Evolutionary conservation across 1,140 invertebrate species (phyloP).

Genomic region (Drusus annulatus): DNA sequence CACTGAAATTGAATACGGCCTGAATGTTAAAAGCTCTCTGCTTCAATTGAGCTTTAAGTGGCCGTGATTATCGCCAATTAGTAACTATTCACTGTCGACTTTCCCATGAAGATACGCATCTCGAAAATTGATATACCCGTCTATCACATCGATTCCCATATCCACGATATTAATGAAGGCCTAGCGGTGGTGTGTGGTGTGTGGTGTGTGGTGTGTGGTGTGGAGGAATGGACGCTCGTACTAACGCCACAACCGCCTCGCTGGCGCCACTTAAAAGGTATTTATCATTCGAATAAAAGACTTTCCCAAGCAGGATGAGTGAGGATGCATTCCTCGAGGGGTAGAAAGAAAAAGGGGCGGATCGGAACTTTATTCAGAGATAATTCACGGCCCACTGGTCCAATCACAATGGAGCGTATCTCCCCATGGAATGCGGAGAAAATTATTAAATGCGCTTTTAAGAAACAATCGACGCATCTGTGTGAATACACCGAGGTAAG

Average conservation of each 20-base stretch:
- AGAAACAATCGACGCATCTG: slow-evolving; percentile 27
- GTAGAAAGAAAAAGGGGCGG: slow-evolving; percentile 51
- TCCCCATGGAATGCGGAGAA: slow-evolving; percentile 51
- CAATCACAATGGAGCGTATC: slow-evolving; percentile 21
- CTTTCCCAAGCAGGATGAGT: slow-evolving; percentile 46
- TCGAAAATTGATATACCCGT: slow-evolving; percentile 5
- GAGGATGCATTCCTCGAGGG: slow-evolving; percentile 39
- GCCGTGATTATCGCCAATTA: slow-evolving; percentile 16
- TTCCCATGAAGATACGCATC: slow-evolving; percentile 35
- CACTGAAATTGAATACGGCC: background rate
- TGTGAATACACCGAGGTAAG: slow-evolving; percentile 17
- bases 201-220: too few species aligned
- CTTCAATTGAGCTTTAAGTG: slow-evolving; percentile 22
- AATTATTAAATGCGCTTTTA: slow-evolving; percentile 51
- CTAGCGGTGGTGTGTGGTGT: too few species aligned
- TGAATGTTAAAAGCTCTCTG: slow-evolving; percentile 8
- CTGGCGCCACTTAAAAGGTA: slow-evolving; percentile 50
- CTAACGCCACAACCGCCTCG: slow-evolving; percentile 39
- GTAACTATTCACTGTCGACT: slow-evolving; percentile 3
- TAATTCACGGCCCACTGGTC: slow-evolving; percentile 53
- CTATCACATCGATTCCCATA: background rate
- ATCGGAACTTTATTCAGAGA: slow-evolving; percentile 40
- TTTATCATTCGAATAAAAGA: slow-evolving; percentile 50
- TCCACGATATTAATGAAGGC: background rate
- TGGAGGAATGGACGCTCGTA: background rate